Percentiles rank a stretch among this genome's conserved stretches.
Evolutionary conservation across 2,113 vertebrate species (phyloP).

Genomic region (Macquaria australasica): DNA sequence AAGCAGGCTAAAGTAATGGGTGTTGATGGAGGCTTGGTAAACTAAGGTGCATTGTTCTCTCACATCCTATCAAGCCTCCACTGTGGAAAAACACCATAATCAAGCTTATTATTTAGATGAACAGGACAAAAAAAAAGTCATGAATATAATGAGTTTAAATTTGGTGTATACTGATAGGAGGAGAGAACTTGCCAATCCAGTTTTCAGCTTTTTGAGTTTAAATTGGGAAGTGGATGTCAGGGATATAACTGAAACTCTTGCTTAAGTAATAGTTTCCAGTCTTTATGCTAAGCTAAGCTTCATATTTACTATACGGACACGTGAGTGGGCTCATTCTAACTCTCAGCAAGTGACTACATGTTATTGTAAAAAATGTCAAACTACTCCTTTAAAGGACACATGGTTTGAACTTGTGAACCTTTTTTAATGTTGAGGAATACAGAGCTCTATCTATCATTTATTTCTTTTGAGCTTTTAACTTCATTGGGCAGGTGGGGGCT

Average conservation of each 20-base stretch:
- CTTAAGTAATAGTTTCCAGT: too few species aligned
- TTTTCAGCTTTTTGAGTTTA: background rate
- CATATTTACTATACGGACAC: too few species aligned
- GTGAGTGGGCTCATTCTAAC: too few species aligned
- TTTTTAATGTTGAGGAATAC: too few species aligned
- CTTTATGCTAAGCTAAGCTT: too few species aligned
- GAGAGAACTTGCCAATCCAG: background rate
- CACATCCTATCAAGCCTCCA: background rate
- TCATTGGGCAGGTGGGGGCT: background rate
- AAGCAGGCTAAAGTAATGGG: conserved; percentile 1
- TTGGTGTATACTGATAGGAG: background rate
- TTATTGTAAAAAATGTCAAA: too few species aligned
- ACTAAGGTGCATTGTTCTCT: background rate
- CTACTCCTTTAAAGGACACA: too few species aligned
- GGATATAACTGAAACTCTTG: background rate
- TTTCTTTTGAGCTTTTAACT: background rate
- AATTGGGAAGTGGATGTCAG: background rate
- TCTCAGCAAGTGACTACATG: too few species aligned
- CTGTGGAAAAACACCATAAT: background rate
- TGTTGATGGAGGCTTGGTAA: background rate
- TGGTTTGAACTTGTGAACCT: too few species aligned
- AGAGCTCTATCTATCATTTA: background rate
- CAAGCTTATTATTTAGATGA: background rate
- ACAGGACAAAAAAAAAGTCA: background rate
- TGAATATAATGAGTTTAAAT: background rate